Evolutionary conservation across 2,888 invertebrate species (phyloP).

Genomic region (Euzetes globulus): DNA sequence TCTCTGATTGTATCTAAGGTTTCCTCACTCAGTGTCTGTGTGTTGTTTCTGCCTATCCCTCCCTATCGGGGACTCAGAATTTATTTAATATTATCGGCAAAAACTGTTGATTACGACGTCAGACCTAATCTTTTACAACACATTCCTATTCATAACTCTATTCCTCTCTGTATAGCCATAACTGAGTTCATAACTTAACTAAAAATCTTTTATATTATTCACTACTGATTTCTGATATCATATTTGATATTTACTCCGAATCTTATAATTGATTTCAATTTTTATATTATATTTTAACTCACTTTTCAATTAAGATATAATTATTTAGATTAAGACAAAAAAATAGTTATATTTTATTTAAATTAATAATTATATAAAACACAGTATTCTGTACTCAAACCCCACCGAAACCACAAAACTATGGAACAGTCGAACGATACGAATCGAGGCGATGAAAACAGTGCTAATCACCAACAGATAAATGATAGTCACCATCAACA

Average conservation of each 20-base stretch:
- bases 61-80: too few relatives aligned
- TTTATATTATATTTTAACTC: too few relatives aligned
- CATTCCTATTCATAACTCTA: background rate
- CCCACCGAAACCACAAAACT: background rate
- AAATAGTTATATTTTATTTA: background rate
- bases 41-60: background rate
- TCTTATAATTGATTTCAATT: background rate
- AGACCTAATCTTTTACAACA: constrained; percentile 4
- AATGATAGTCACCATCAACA: constrained; percentile 13
- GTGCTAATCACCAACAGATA: constrained; percentile 14
- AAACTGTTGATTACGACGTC: background rate
- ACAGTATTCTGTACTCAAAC: background rate
- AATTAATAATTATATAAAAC: background rate
- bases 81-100: background rate
- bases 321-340: background rate
- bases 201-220: too few relatives aligned
- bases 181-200: too few relatives aligned
- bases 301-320: constrained; percentile 6
- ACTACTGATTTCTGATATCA: background rate
- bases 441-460: constrained; percentile 3
- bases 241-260: background rate
- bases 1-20: background rate
- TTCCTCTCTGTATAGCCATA: too few relatives aligned
- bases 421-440: background rate
- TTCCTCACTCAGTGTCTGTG: background rate